These are phyloP conservation scores for Diadophis punctatus DNA, from an alignment of 2,113 vertebrate genomes.

Conservation along the genomic window DNA sequence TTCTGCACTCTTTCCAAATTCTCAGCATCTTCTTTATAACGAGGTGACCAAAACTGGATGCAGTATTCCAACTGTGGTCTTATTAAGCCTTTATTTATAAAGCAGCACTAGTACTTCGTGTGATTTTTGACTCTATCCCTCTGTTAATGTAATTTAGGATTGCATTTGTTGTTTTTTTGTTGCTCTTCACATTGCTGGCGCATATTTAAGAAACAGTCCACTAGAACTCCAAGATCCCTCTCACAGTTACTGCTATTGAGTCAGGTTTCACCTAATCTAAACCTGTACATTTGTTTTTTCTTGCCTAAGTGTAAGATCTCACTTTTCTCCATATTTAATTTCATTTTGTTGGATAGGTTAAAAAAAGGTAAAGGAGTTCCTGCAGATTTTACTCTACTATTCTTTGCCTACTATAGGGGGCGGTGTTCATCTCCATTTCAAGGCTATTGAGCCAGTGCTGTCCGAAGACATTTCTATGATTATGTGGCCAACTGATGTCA, in stretches of 20 bases:
- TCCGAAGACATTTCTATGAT: background rate
- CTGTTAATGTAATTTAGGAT: too few relatives aligned
- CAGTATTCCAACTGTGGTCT: too few relatives aligned
- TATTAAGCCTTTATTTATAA: too few relatives aligned
- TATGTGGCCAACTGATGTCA: background rate
- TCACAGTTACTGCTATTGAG: background rate
- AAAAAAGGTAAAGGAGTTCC: background rate
- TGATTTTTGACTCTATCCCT: too few relatives aligned
- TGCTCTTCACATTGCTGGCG: background rate
- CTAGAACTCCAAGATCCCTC: background rate
- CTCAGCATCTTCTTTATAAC: too few relatives aligned
- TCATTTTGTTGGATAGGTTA: background rate
- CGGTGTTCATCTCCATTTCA: background rate
- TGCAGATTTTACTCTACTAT: background rate
- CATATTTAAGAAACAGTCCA: background rate
- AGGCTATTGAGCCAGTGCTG: background rate
- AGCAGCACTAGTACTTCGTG: too few relatives aligned
- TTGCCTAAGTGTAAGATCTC: background rate
- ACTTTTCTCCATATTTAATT: background rate
- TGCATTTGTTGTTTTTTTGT: background rate
- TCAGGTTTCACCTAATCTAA: background rate
- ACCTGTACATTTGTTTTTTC: background rate
- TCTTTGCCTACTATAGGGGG: background rate
- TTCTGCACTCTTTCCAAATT: too few relatives aligned
- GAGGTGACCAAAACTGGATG: too few relatives aligned